A percentile compares a stretch with the other conserved stretches of the same genome.
These are phyloP conservation scores for Onychorhynchus coronatus DNA, from an alignment of 2,113 vertebrate species.

Conservation along the genomic window DNA sequence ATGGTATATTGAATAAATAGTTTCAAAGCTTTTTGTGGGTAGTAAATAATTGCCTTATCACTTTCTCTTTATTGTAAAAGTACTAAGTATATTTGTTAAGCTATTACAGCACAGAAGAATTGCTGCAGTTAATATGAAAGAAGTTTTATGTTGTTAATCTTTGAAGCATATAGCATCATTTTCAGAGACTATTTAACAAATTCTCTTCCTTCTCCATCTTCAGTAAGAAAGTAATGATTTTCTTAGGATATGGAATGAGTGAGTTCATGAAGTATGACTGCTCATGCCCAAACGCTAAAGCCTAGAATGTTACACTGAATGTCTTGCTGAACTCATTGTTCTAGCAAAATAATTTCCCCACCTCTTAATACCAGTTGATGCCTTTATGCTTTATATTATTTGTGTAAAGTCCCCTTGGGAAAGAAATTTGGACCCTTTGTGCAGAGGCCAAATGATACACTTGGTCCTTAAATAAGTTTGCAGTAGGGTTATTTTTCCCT, in stretches of 20 bases:
- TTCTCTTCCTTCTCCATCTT: background rate
- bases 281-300: background rate
- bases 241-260: background rate
- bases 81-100: constrained; percentile 31
- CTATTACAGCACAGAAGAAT: constrained; percentile 22
- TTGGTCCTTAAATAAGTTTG: background rate
- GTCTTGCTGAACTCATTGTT: background rate
- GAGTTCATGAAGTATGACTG: background rate
- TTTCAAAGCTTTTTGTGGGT: constrained; percentile 36
- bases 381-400: background rate
- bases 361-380: background rate
- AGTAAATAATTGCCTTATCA: constrained; percentile 33
- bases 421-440: background rate
- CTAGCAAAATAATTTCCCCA: background rate
- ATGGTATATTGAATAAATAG: constrained; percentile 21
- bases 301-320: background rate
- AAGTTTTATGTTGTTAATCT: constrained; percentile 36
- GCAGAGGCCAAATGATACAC: background rate
- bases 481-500: background rate
- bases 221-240: background rate
- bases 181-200: constrained; percentile 19
- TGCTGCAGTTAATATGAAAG: constrained; percentile 20
- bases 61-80: constrained; percentile 34
- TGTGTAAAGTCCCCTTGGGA: background rate
- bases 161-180: constrained; percentile 7